phyloP scores from a whole-genome alignment of 2,797 vertebrate genomes.

The Tragelaphus eurycerus region DNA sequence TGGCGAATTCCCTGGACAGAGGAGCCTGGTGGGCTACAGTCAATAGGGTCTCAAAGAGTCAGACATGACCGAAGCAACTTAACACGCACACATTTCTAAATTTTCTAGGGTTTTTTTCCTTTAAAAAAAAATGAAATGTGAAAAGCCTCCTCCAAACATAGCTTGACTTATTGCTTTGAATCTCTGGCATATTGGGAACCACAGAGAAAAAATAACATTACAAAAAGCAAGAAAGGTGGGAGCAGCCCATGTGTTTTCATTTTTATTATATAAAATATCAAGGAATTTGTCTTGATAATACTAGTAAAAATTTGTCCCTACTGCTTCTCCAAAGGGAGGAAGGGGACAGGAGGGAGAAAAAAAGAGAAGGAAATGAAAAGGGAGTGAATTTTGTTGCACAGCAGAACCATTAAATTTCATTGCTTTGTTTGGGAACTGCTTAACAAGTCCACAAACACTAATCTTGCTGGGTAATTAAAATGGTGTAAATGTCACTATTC shows the following conservation, averaged over 20 bases:
- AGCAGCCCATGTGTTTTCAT: conserved; percentile 11
- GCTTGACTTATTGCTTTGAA: neutral
- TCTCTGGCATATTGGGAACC: conserved; percentile 12
- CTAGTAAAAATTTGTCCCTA: conserved; percentile 27
- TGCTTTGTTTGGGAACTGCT: conserved; percentile 79
- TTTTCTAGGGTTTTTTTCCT: neutral
- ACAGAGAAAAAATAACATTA: neutral
- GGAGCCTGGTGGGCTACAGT: neutral
- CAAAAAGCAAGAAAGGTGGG: neutral
- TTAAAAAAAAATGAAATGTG: neutral
- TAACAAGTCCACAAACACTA: conserved; percentile 77
- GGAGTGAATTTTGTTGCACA: neutral
- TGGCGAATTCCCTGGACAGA: too few species aligned
- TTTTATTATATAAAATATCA: conserved; percentile 17
- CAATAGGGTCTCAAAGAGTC: neutral
- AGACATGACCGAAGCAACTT: neutral
- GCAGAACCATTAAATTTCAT: conserved; percentile 75
- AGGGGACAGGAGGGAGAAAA: neutral
- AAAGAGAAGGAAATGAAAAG: neutral
- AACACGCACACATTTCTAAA: neutral
- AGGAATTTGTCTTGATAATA: conserved; percentile 43
- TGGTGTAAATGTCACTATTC: conserved; percentile 83
- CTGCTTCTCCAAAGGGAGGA: neutral
- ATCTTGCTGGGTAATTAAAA: conserved; percentile 83
- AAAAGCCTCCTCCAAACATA: neutral